Evolutionary conservation across 1,140 invertebrate genomes (phyloP).

Genomic region (Chymomyza costata): DNA sequence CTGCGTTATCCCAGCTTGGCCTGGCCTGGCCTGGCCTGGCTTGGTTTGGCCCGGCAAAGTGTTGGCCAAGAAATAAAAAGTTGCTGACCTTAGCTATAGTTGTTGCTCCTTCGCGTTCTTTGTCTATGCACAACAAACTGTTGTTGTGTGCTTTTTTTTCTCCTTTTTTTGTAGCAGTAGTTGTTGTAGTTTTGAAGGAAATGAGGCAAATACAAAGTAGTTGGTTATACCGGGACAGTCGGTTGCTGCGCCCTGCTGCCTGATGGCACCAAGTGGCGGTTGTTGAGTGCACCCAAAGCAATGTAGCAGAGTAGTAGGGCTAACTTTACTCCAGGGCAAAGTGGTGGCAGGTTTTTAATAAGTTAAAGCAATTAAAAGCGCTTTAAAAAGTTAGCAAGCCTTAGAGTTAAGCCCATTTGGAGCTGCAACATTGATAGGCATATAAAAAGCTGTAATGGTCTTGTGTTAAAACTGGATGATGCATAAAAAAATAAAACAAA

Average conservation of each 20-base stretch:
- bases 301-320: too few species aligned
- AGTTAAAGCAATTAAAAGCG: conserved; percentile 68
- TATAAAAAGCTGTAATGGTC: too few species aligned
- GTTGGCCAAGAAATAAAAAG: conserved; percentile 70
- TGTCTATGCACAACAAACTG: conserved; percentile 57
- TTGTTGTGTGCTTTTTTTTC: too few species aligned
- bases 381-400: conserved; percentile 50
- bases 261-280: too few species aligned
- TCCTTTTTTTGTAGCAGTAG: too few species aligned
- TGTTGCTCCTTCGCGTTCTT: conserved; percentile 50
- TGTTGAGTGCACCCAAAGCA: too few species aligned
- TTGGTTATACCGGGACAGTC: too few species aligned
- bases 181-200: conserved; percentile 48
- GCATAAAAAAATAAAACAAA: too few species aligned
- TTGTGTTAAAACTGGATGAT: too few species aligned
- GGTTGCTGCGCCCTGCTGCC: too few species aligned
- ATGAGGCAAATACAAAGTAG: conserved; percentile 53
- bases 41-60: conserved; percentile 41
- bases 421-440: conserved; percentile 54
- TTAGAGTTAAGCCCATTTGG: conserved; percentile 16
- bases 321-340: too few species aligned
- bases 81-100: conserved; percentile 60
- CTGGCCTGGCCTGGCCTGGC: background rate
- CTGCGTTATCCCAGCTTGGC: background rate
- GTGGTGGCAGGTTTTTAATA: conserved; percentile 64